Percentiles rank a stretch among this genome's conserved stretches.
Conservation (phyloP, 1,140 invertebrate species). For the Drosophila lacertosa region DNA sequence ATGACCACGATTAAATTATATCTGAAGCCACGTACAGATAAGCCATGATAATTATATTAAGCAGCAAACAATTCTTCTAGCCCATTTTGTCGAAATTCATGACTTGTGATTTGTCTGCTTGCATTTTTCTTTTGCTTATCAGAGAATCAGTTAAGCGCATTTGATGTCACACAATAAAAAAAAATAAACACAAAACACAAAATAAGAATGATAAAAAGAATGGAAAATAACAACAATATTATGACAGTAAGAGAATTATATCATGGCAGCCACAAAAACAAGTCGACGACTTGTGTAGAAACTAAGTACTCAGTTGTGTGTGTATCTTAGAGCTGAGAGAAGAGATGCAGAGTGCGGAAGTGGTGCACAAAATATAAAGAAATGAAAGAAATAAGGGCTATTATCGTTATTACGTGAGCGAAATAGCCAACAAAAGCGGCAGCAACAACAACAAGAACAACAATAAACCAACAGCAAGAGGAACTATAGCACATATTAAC, state of each 20-base stretch:
- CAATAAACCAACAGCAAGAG: constrained; percentile 10
- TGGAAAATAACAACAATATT: constrained; percentile 23
- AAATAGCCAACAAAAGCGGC: constrained; percentile 51
- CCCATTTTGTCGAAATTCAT: constrained; percentile 24
- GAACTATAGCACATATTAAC: constrained; percentile 54
- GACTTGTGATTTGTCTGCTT: constrained; percentile 47
- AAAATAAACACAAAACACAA: constrained; percentile 3
- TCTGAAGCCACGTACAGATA: not conserved
- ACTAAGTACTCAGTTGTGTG: constrained; percentile 22
- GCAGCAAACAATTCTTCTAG: constrained; percentile 11
- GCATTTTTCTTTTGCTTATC: constrained; percentile 26
- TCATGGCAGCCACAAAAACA: constrained; percentile 16
- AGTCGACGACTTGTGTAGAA: constrained; percentile 8
- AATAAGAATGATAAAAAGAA: constrained; percentile 18
- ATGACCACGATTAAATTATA: constrained; percentile 18
- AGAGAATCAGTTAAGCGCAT: constrained; percentile 59
- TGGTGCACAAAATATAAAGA: constrained; percentile 39
- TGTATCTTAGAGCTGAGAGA: constrained; percentile 11
- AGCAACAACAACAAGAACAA: constrained; percentile 19
- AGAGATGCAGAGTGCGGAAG: constrained; percentile 6
- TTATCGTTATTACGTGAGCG: constrained; percentile 59
- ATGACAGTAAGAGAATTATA: constrained; percentile 39
- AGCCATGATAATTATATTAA: constrained; percentile 14
- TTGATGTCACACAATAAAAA: constrained; percentile 39
- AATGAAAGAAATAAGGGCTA: constrained; percentile 54